These are phyloP conservation scores for Danaus chrysippus DNA, from an alignment of 2,888 invertebrate species.

Conservation along the genomic window DNA sequence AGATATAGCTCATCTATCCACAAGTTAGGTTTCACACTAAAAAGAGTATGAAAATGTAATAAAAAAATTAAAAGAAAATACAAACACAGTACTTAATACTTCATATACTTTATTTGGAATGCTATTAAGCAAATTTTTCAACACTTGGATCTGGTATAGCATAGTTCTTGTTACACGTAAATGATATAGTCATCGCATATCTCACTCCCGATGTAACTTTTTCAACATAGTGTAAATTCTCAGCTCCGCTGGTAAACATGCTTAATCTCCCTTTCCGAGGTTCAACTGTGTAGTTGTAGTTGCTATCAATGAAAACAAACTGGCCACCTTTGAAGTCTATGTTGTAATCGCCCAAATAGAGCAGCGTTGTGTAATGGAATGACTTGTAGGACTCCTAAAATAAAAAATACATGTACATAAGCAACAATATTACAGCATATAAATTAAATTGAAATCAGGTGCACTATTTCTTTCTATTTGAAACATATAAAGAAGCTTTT, in stretches of 20 bases:
- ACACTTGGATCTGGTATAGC: slow-evolving; percentile 80
- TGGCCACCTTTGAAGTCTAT: slow-evolving; percentile 90
- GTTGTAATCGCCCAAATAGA: slow-evolving; percentile 87
- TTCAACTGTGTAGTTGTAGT: slow-evolving; percentile 83
- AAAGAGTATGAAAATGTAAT: neutral
- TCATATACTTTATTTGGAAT: slow-evolving; percentile 9
- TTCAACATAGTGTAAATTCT: slow-evolving; percentile 91
- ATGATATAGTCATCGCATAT: slow-evolving; percentile 91
- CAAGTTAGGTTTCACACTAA: too few relatives aligned
- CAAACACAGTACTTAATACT: slow-evolving; percentile 1
- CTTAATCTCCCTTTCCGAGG: slow-evolving; percentile 88
- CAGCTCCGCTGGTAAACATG: slow-evolving; percentile 92
- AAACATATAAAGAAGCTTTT: too few relatives aligned
- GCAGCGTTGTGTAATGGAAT: slow-evolving; percentile 91
- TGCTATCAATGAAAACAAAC: slow-evolving; percentile 87
- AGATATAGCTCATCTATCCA: too few relatives aligned
- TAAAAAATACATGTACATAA: slow-evolving; percentile 24
- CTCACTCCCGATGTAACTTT: slow-evolving; percentile 85
- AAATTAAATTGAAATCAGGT: too few relatives aligned
- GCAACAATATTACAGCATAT: too few relatives aligned
- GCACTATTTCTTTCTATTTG: too few relatives aligned
- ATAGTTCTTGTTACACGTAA: slow-evolving; percentile 87
- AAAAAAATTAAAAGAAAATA: slow-evolving; percentile 3
- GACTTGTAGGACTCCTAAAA: slow-evolving; percentile 90
- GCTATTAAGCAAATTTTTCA: slow-evolving; percentile 42